These are phyloP conservation scores for Dinocampus coccinellae DNA, from an alignment of 2,888 invertebrate genomes.

Conservation along the genomic window DNA sequence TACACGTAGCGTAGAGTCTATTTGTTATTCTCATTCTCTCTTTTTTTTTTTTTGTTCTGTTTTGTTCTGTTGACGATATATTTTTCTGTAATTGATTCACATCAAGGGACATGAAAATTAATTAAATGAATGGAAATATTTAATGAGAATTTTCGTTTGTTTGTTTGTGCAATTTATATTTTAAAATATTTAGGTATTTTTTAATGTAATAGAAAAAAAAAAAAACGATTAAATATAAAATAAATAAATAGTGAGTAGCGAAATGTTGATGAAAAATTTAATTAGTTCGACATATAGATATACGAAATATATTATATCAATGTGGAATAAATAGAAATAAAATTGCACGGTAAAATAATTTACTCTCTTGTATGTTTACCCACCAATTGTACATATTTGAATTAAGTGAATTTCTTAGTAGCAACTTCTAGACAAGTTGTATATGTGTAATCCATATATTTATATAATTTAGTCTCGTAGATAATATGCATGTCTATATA, in stretches of 20 bases:
- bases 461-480: slow-evolving; percentile 11
- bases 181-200: too few relatives aligned
- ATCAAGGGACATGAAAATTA: background rate
- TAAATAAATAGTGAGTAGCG: too few relatives aligned
- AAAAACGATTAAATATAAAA: too few relatives aligned
- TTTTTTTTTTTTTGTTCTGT: slow-evolving; percentile 12
- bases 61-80: background rate
- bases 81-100: slow-evolving; percentile 13
- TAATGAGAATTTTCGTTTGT: background rate
- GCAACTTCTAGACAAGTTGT: background rate
- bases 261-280: too few relatives aligned
- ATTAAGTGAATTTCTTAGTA: slow-evolving; percentile 43
- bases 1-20: background rate
- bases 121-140: background rate
- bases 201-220: too few relatives aligned
- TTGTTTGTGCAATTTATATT: background rate
- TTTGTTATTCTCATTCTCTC: background rate
- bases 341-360: background rate
- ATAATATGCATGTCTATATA: slow-evolving; percentile 1
- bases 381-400: slow-evolving; percentile 46
- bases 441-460: background rate
- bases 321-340: too few relatives aligned
- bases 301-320: too few relatives aligned
- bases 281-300: too few relatives aligned
- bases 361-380: background rate